Conservation (phyloP, 2,888 invertebrate genomes). For the Desoria tigrina region DNA sequence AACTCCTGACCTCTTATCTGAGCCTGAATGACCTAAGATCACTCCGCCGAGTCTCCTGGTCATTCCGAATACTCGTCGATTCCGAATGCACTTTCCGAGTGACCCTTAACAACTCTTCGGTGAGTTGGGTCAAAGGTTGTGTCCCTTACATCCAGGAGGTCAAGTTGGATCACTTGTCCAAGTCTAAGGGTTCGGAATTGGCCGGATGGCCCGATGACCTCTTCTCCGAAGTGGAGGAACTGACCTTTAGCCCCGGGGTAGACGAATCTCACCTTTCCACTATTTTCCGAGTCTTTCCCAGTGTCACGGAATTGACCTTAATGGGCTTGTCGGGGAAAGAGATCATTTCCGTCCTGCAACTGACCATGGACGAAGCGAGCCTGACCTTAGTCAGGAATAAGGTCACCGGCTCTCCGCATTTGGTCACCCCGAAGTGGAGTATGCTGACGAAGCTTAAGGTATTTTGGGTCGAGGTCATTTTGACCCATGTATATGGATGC, state of each 20-base stretch:
- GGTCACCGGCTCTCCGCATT: not conserved
- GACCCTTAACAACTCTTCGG: not conserved
- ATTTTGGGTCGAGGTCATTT: no score
- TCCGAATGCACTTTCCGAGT: not conserved
- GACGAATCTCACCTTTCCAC: not conserved
- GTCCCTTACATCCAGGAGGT: slow-evolving; percentile 4
- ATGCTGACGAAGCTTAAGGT: not conserved
- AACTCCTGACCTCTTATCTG: not conserved
- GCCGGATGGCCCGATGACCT: no score
- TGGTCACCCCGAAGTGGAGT: not conserved
- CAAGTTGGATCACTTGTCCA: not conserved
- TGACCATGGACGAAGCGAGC: not conserved
- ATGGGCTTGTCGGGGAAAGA: not conserved
- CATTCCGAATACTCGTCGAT: not conserved
- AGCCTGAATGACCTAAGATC: not conserved
- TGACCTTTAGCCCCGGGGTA: not conserved
- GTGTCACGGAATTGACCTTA: not conserved
- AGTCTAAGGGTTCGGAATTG: not conserved
- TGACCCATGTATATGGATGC: no score
- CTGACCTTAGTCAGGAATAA: no score
- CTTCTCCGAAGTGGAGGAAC: not conserved
- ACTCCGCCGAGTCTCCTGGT: not conserved
- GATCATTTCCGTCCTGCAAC: not conserved
- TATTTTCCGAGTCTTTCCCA: not conserved
- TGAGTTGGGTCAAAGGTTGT: not conserved